A percentile compares a stretch with the other conserved stretches of the same genome.
Conservation (phyloP, 2,113 vertebrate species). For the Callorhinus ursinus region DNA sequence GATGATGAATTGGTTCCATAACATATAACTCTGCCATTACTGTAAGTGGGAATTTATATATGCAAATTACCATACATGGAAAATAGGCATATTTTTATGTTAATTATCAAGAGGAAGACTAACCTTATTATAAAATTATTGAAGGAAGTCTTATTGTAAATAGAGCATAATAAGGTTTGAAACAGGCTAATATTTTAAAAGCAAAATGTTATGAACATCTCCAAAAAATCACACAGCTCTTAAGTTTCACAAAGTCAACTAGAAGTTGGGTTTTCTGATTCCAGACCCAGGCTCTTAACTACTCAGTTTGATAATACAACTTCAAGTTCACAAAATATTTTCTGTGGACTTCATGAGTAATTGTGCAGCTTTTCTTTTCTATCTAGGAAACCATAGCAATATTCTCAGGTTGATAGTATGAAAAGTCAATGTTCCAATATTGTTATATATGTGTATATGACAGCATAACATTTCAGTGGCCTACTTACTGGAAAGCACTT, state of each 20-base stretch:
- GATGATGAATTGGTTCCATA: background rate
- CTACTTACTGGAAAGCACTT: background rate
- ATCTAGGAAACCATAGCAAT: background rate
- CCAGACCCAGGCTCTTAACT: background rate
- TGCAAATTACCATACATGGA: background rate
- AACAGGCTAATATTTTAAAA: background rate
- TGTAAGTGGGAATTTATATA: background rate
- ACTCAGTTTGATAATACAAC: background rate
- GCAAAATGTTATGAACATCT: background rate
- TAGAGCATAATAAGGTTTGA: background rate
- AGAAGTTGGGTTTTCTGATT: background rate
- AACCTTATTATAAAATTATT: background rate
- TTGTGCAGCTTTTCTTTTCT: background rate
- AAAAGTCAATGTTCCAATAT: background rate
- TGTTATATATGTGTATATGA: background rate
- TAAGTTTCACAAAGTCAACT: background rate
- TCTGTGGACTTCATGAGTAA: background rate
- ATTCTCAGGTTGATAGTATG: background rate
- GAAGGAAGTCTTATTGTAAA: background rate
- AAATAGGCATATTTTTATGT: background rate
- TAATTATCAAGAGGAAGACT: background rate
- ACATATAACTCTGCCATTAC: background rate
- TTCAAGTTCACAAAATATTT: background rate
- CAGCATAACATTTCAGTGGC: background rate
- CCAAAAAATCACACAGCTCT: background rate